Evolutionary conservation across 2,797 vertebrate species (phyloP), one percentile per base, ranked within the genome.

Genomic region (Catostomus latipinnis): DNA sequence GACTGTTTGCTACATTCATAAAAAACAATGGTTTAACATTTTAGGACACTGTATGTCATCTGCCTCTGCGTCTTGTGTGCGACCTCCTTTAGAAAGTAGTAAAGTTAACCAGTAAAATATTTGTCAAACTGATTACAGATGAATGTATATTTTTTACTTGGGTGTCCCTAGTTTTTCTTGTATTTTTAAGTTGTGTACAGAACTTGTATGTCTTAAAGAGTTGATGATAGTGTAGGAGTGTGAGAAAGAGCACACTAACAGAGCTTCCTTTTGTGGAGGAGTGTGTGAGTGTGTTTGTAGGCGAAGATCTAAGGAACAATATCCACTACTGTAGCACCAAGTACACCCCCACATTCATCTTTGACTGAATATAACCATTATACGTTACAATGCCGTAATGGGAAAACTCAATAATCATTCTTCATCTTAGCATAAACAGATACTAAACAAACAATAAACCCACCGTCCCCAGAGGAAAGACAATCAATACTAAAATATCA

Each of bases 251-350:
- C 74, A 34, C 34, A 49, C 49, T 66, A 0, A 62, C 58, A 76
- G 34, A 53, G 43, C 68, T 69, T 56, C 48, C 6, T 52, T 22
- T 54, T 71, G 58, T 71, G 71, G 76, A 71, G 70, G 76, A 81
- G 46, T 63, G 12, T 73, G 72, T 67, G 73, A 69, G 73, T 65
- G 56, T 76, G 60, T 58, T 54, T 43, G 8, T 84, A 78, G 74
- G 85, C 66, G 58, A 81, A 48, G 18, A 68, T 67, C 45, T 76
- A 45, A 80, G 77, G 83, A 73, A 83, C 71, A 76, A 65, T 82
- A 52, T 75, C 66, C 74, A 74, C 58, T 52, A 74, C 43, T 22
- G 73, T 68, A 58, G 43, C 14, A 50, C 70, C 77, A 81, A 5
- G 12, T 73, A 79, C 78, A 50, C 71, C 82, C 78, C 76, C 74